Conservation (phyloP, 2,113 vertebrate species). For the Acanthisitta chloris region DNA sequence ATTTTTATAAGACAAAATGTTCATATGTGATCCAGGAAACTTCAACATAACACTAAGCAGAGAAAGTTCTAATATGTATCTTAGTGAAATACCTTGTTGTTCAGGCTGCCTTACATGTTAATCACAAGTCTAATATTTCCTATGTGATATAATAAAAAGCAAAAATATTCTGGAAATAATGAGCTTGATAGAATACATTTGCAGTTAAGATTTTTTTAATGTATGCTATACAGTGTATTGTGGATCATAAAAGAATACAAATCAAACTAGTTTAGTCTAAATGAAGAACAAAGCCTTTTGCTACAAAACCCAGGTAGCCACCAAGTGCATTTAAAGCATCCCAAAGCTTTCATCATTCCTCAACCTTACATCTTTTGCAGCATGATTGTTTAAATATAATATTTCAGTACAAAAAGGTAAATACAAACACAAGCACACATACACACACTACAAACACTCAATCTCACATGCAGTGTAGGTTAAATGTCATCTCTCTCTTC, state of each 20-base stretch:
- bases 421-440: neutral
- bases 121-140: neutral
- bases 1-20: neutral
- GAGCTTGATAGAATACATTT: neutral
- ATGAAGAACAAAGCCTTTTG: neutral
- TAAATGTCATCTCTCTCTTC: neutral
- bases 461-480: neutral
- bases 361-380: neutral
- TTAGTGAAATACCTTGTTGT: neutral
- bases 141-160: neutral
- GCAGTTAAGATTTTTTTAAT: neutral
- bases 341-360: neutral
- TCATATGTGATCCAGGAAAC: neutral
- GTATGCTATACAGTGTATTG: neutral
- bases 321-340: neutral
- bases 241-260: neutral
- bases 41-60: neutral
- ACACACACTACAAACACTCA: neutral
- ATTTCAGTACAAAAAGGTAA: neutral
- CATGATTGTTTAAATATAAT: neutral
- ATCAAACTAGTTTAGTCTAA: neutral
- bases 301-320: neutral
- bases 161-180: neutral
- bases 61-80: neutral
- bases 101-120: neutral